phyloP scores from a whole-genome alignment of 2,797 vertebrate genomes.

The Clarias laeviceps region DNA sequence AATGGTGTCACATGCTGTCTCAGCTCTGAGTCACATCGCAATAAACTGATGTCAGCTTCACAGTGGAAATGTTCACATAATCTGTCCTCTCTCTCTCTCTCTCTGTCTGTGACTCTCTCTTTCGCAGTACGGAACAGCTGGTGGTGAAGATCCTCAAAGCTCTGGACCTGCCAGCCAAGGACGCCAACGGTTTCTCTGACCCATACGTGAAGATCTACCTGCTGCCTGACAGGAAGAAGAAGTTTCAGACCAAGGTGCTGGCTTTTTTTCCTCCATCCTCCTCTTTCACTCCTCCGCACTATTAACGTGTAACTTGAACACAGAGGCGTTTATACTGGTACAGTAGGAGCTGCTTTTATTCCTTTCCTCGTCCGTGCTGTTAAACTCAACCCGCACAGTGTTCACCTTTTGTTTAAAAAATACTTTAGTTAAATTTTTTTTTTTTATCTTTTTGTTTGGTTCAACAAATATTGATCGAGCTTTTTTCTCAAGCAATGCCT shows the following conservation, averaged over 20 bases:
- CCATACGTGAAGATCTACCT: slow-evolving; percentile 95
- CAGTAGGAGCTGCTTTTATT: background rate
- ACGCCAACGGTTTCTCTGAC: slow-evolving; percentile 91
- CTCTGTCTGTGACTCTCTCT: slow-evolving; percentile 26
- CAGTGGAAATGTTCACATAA: background rate
- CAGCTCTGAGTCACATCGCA: background rate
- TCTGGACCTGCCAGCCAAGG: slow-evolving; percentile 88
- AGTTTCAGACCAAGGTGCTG: slow-evolving; percentile 89
- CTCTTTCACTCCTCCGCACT: background rate
- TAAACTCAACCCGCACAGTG: background rate
- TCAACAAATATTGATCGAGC: background rate
- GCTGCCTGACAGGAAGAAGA: slow-evolving; percentile 93
- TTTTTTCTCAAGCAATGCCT: background rate
- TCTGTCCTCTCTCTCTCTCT: background rate
- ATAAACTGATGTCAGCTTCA: background rate
- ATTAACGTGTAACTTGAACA: background rate
- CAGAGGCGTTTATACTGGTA: background rate
- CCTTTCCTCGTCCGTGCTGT: background rate
- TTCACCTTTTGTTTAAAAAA: background rate
- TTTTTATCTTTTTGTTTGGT: too few relatives aligned
- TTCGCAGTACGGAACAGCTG: slow-evolving; percentile 83
- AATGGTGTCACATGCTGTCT: background rate
- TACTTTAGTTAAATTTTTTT: background rate
- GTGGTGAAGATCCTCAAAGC: slow-evolving; percentile 91
- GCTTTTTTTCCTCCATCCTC: slow-evolving; percentile 7